These are phyloP conservation scores for Scotopteryx bipunctaria DNA, from an alignment of 2,888 invertebrate species.

Conservation along the genomic window DNA sequence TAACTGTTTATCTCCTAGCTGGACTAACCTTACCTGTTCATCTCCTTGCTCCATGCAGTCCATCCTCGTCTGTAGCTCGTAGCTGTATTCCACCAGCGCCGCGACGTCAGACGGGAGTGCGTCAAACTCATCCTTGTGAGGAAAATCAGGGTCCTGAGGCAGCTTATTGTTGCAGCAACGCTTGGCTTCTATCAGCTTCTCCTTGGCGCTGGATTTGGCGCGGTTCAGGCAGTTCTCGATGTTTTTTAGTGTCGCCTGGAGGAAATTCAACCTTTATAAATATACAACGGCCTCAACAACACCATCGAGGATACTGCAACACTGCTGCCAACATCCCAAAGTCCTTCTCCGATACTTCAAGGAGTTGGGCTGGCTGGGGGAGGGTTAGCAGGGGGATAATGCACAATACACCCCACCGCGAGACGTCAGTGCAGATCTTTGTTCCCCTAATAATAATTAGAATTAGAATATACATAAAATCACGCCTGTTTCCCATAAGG, in stretches of 20 bases:
- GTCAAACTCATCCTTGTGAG: conserved; percentile 77
- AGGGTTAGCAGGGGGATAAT: too few species aligned
- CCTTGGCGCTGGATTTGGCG: conserved; percentile 71
- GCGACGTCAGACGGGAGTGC: conserved; percentile 78
- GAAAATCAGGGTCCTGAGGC: conserved; percentile 83
- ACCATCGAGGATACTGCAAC: too few species aligned
- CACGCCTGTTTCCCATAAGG: too few species aligned
- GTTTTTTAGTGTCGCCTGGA: conserved; percentile 59
- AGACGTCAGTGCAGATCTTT: too few species aligned
- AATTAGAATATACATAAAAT: too few species aligned
- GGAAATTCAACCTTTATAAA: neutral
- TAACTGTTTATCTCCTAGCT: too few species aligned
- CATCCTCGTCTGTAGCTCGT: conserved; percentile 84
- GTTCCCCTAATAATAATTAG: too few species aligned
- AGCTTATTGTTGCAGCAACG: conserved; percentile 78
- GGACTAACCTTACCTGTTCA: conserved; percentile 77
- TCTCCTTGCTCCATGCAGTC: conserved; percentile 85
- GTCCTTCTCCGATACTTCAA: too few species aligned
- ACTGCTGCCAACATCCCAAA: too few species aligned
- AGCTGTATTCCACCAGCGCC: conserved; percentile 77
- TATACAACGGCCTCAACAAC: too few species aligned
- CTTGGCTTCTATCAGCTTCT: conserved; percentile 80
- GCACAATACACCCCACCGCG: too few species aligned
- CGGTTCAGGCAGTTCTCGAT: conserved; percentile 54
- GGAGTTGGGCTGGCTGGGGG: too few species aligned